These are phyloP conservation scores for Thamnophis sirtalis DNA, from an alignment of 2,113 vertebrate species.

Conservation along the genomic window DNA sequence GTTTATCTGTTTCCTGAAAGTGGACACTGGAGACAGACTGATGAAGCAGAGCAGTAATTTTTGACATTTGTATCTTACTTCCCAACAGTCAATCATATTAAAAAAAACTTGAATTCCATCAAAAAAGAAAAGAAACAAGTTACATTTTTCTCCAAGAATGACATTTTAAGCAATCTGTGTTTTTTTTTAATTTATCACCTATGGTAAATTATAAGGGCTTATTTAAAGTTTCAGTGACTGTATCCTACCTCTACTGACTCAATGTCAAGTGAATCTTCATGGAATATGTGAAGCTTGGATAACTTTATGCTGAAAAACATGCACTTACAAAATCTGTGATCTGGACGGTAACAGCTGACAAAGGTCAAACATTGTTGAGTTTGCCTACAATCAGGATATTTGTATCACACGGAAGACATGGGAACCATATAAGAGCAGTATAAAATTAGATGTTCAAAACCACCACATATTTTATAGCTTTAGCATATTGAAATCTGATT, in stretches of 20 bases:
- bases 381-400: neutral
- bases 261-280: neutral
- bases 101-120: neutral
- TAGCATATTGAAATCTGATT: neutral
- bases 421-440: neutral
- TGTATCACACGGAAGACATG: neutral
- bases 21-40: neutral
- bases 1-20: neutral
- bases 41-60: neutral
- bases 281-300: neutral
- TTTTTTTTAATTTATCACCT: neutral
- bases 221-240: neutral
- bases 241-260: neutral
- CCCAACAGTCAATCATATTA: neutral
- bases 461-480: conserved; percentile 3
- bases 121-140: neutral
- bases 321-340: neutral
- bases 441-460: neutral
- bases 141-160: neutral
- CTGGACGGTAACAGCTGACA: neutral
- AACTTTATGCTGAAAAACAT: neutral
- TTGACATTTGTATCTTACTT: neutral
- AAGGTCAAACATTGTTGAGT: conserved; percentile 5
- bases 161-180: neutral
- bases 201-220: neutral